Evolutionary conservation across 2,113 vertebrate genomes (phyloP), one percentile per base, ranked within the genome.

Genomic region (Nicator chloris): DNA sequence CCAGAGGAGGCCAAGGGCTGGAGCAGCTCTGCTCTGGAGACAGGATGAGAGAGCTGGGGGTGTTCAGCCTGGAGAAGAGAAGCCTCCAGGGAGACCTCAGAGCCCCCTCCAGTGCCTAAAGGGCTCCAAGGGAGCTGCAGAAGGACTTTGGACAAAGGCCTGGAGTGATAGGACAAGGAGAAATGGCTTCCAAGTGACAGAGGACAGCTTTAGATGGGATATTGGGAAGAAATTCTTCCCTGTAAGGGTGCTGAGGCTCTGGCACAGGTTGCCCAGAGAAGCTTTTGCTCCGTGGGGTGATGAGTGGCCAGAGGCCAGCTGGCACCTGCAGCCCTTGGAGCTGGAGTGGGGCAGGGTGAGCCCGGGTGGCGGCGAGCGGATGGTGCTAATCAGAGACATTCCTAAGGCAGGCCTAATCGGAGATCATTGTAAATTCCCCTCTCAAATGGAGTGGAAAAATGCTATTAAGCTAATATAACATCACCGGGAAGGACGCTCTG

Each of bases 401-500:
- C 91, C 63, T 71, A 61, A 90, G 89, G 57, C 91, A 76, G 35
- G 13, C 87, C 92, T 95, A 85, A 95, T 96, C 44, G 9, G 75
- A 95, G 91, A 95, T 94, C 90, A 88, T 76, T 91, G 91, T 91
- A 80, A 94, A 96, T 92, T 93, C 94, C 88, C 78, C 79, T 95
- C 93, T 92, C 94, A 96, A 96, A 96, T 95, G 94, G 94, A 96
- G 93, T 96, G 93, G 93, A 95, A 97, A 95, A 96, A 94, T 77
- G 93, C 90, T 91, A 86, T 96, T 95, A 97, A 91, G 96, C 94
- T 94, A 85, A 95, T 95, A 88, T 33, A 95, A 94, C 91, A 88
- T 56, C 90, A 57, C 35, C 0, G 8, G 83, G 89, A 95, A 95
- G 93, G 91, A 82, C 2, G 15, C 45, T 76, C 71, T 53, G 79